Evolutionary conservation across 23 tunicate genomes (phyloP).

Genomic region (Corella eumyota): DNA sequence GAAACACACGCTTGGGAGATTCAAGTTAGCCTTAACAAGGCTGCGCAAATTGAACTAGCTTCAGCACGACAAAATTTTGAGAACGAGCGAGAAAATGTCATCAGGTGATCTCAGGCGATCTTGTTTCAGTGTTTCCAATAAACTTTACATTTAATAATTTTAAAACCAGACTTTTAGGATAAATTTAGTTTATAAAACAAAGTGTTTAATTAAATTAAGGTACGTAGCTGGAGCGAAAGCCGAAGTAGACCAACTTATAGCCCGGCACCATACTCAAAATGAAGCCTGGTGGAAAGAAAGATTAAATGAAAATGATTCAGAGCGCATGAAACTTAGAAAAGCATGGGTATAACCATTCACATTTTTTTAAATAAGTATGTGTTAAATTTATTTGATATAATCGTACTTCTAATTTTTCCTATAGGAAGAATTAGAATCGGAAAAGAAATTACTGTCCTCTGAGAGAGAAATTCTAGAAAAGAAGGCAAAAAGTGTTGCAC

Average conservation of each 20-base stretch:
- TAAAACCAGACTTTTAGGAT: too few relatives aligned
- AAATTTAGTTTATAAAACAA: too few relatives aligned
- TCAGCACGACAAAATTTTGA: conserved; percentile 37
- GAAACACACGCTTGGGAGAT: conserved; percentile 4
- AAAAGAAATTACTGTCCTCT: conserved; percentile 1
- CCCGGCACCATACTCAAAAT: conserved; percentile 28
- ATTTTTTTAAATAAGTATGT: background rate
- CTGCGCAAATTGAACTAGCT: conserved; percentile 39
- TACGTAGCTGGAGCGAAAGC: background rate
- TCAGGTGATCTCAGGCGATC: conserved; percentile 8
- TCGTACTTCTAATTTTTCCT: background rate
- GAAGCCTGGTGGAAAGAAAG: conserved; percentile 46
- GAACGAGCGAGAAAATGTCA: conserved; percentile 19
- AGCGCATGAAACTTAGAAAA: conserved; percentile 22
- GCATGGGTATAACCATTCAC: conserved; percentile 30
- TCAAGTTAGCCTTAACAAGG: conserved; percentile 15
- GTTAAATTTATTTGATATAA: background rate
- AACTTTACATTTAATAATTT: too few relatives aligned
- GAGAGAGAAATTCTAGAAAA: conserved; percentile 15
- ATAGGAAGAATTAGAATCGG: conserved; percentile 19
- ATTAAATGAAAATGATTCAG: conserved; percentile 22
- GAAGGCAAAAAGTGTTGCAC: conserved; percentile 31
- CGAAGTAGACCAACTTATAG: conserved; percentile 10
- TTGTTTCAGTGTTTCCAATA: background rate
- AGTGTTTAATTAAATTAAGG: too few relatives aligned